Evolutionary conservation across 2,113 vertebrate species (phyloP), one percentile per base, ranked within the genome.

Genomic region (Halcyon malimbica): DNA sequence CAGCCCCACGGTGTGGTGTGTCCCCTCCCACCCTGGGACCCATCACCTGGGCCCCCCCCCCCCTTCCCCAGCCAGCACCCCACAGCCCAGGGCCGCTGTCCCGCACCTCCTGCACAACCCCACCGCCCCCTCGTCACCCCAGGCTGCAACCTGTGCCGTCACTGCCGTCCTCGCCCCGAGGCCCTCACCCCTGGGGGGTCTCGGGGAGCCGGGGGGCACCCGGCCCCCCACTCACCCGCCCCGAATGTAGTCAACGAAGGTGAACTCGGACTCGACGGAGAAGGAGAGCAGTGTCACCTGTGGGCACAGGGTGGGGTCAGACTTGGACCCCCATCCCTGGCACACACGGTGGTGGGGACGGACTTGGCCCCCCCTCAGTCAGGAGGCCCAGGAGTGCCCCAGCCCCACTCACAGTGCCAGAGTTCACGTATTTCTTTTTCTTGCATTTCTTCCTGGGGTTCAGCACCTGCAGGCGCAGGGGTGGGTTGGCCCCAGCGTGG

Each of bases 351-450:
- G 13, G 25, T 21, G 95, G 57, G 54, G 19, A 64, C 53, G 83
- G 60, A 69, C 6, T 37, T 1, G 1, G 59, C 14, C 25, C 29
- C 21, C 8, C n/a, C 28, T 10, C 8, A 42, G 16, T 42, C 41
- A 59, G 16, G 39, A 71, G 16, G 68, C 50, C 57, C 69, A 78
- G 65, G 31, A 81, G 46, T 0, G 2, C 54, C 67, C 76, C 42
- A 44, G 68, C 59, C 68, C 16, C 42, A 98, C 99, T 99, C 97
- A 99, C 99, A 0, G 99, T 99, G 91, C 99, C 99, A 1, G 99
- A 99, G 96, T 99, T 99, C 83, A 99, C 97, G 2, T 99, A 99
- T 98, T 99, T 99, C 98, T 99, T 99, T 98, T 99, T 99, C 97
- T 99, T 99, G 94, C 99, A 99, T 97, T 99, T 99, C 98, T 99